Percentiles rank a stretch among this genome's conserved stretches.
Evolutionary conservation across 30 jellyfish, hydroid and myxozoan species (phyloP).

Genomic region (Nemopilema nomurai): DNA sequence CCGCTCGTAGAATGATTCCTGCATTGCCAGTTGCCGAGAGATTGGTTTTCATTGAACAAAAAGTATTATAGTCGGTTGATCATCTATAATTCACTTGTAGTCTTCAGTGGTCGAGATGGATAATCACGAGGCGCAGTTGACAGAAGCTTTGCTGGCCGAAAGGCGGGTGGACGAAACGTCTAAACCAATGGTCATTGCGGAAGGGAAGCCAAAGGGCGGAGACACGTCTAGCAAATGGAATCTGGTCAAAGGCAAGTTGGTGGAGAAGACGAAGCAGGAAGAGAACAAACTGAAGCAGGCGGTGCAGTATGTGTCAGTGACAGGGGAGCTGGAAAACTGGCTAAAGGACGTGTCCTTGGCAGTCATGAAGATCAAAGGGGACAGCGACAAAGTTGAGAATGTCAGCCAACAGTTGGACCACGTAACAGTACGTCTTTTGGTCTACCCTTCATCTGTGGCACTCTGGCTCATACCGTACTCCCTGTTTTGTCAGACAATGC

Average conservation of each 20-base stretch:
- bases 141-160: slow-evolving; percentile 65
- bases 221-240: slow-evolving; percentile 68
- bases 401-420: slow-evolving; percentile 76
- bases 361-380: slow-evolving; percentile 61
- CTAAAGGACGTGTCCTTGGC: slow-evolving; percentile 63
- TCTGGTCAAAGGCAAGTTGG: slow-evolving; percentile 46
- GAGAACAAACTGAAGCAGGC: slow-evolving; percentile 61
- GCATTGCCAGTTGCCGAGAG: too few relatives aligned
- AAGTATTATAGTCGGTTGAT: too few relatives aligned
- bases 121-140: slow-evolving; percentile 51
- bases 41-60: too few relatives aligned
- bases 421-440: slow-evolving; percentile 32
- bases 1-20: too few relatives aligned
- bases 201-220: slow-evolving; percentile 17
- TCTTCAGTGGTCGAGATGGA: slow-evolving; percentile 61
- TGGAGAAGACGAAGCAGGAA: slow-evolving; percentile 60
- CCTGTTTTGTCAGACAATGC: too few relatives aligned
- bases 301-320: slow-evolving; percentile 59
- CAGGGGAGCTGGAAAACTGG: slow-evolving; percentile 82
- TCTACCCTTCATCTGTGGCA: not conserved
- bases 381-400: slow-evolving; percentile 67
- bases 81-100: slow-evolving; percentile 14
- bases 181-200: slow-evolving; percentile 66
- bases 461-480: too few relatives aligned
- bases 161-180: slow-evolving; percentile 55